Evolutionary conservation across 2,797 vertebrate species (phyloP).

Genomic region (Sarcophilus harrisii): DNA sequence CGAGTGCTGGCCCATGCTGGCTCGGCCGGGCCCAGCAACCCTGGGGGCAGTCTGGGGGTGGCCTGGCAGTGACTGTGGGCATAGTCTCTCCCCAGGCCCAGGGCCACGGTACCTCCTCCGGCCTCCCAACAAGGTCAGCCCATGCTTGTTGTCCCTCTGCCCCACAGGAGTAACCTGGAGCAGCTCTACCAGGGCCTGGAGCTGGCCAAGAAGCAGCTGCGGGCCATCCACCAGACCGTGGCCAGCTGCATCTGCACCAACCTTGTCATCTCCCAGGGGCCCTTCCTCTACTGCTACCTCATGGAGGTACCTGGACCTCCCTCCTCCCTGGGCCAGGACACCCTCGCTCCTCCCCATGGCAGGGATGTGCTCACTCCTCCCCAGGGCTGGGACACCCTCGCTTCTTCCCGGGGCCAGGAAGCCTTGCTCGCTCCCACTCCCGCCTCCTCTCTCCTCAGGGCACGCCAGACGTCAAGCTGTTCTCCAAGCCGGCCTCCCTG

Average conservation of each 20-base stretch:
- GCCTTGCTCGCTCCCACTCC: rapidly evolving
- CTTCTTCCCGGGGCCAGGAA: too few species aligned
- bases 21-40: too few species aligned
- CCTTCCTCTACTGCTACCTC: constrained; percentile 98
- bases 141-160: neutral
- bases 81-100: too few species aligned
- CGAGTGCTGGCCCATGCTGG: too few species aligned
- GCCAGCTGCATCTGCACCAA: constrained; percentile 98
- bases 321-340: too few species aligned
- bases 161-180: constrained; percentile 92
- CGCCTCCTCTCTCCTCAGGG: constrained; percentile 85
- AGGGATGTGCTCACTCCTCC: too few species aligned
- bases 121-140: too few species aligned
- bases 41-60: too few species aligned
- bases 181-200: constrained; percentile 93
- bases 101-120: neutral
- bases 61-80: too few species aligned
- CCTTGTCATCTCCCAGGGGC: constrained; percentile 96
- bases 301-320: constrained; percentile 90
- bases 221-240: constrained; percentile 95
- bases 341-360: too few species aligned
- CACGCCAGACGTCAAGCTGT: constrained; percentile 94
- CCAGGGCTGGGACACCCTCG: neutral
- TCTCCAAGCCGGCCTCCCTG: constrained; percentile 94
- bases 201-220: constrained; percentile 94